Evolutionary conservation across 2,797 vertebrate genomes (phyloP), one percentile per base, ranked within the genome.

Genomic region (Oreonectes daqikongensis): DNA sequence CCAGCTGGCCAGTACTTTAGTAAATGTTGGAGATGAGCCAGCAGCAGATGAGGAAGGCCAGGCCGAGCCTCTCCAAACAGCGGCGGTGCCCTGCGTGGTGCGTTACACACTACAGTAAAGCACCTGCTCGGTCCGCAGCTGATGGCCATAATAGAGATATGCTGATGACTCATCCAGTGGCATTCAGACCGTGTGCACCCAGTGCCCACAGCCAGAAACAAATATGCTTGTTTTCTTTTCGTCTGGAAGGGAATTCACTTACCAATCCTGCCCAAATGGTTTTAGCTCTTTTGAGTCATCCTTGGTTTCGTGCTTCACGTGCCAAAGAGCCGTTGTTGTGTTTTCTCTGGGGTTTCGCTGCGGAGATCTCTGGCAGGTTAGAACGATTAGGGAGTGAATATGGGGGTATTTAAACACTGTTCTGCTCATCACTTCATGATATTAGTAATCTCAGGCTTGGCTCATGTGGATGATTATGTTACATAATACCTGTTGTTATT

Each of bases 1-100:
- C 52, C 38, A 73, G 75, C 65, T 79, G 76, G 75, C 55, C 42
- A 81, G 75, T 78, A 75, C 83, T 84, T 76, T 82, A 87, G 67
- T 67, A 75, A 85, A 84, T 85, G 66, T 83, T 89, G 89, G 87
- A 89, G 82, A 38, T 18, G 28, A 74, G 89, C 88, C 88, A 89
- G 24, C 46, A 82, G 83, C 83, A 85, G 88, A 86, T 87, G 84
- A 87, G 84, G 86, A 71, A 84, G 81, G 57, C 14, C 75, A 50
- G 44, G 35, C 53, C 30, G 60, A 75, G 64, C 52, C 52, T 24
- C 52, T 55, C 52, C 22, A 24, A 55, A 55, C 57, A 17, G 69
- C 52, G 22, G 20, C 26, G 44, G 9, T 61, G 69, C 32, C 32
- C 72, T 55, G 53, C 77, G 18, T 53, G 44, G 61, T 72, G 75